Conservation (phyloP, 2,797 vertebrate species). For the Chelmon rostratus region DNA sequence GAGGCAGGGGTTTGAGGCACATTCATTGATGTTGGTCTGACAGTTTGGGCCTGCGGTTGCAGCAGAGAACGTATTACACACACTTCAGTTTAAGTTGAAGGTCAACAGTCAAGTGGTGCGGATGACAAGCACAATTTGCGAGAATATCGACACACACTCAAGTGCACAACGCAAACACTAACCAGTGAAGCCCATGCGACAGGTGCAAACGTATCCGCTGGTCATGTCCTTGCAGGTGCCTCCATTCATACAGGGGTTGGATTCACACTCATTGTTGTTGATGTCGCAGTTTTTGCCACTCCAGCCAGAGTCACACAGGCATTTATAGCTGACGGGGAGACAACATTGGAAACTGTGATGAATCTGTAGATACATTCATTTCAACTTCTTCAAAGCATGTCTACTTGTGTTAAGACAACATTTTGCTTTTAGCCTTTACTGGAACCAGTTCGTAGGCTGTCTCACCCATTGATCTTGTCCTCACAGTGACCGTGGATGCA, state of each 20-base stretch:
- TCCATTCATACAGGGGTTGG: constrained; percentile 95
- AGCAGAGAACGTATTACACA: constrained; percentile 6
- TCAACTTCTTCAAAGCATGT: background rate
- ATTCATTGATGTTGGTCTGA: constrained; percentile 98
- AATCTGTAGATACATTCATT: background rate
- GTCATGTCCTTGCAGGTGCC: constrained; percentile 98
- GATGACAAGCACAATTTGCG: background rate
- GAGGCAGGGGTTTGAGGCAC: constrained; percentile 96
- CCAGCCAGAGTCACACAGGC: constrained; percentile 94
- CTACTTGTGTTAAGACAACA: background rate
- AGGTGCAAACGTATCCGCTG: constrained; percentile 94
- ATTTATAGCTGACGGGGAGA: constrained; percentile 88
- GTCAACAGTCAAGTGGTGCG: constrained; percentile 30
- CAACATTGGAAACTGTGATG: background rate
- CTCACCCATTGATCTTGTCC: constrained; percentile 94
- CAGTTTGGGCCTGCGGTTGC: constrained; percentile 91
- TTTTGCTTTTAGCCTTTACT: too few relatives aligned
- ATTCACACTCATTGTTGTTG: constrained; percentile 97
- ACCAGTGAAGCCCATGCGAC: constrained; percentile 95
- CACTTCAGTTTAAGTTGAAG: constrained; percentile 7
- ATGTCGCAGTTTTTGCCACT: constrained; percentile 94
- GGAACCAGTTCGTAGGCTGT: too few relatives aligned
- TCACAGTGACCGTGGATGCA: constrained; percentile 94
- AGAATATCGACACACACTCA: constrained; percentile 1
- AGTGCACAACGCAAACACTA: constrained; percentile 61